Evolutionary conservation across 2,797 vertebrate genomes (phyloP).

Genomic region (Chrysocyon brachyurus): DNA sequence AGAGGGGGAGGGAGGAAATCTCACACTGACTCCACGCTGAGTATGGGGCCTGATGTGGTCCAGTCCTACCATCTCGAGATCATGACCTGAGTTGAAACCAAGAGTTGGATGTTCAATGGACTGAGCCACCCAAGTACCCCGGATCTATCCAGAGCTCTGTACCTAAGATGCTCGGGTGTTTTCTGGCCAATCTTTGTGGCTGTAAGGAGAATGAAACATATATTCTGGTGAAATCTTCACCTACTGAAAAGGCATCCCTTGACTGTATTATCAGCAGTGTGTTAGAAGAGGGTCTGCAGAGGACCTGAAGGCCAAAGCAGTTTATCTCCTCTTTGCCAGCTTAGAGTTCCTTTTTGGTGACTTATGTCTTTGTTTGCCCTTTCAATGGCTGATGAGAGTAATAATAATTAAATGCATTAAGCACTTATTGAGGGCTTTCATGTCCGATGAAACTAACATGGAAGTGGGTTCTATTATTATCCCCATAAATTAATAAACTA

Average conservation of each 20-base stretch:
- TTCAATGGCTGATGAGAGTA: neutral
- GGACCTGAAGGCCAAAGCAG: neutral
- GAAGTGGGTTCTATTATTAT: neutral
- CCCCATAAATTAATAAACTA: neutral
- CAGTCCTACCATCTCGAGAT: neutral
- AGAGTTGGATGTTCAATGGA: neutral
- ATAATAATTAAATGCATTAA: neutral
- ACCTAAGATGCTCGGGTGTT: neutral
- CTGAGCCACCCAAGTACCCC: neutral
- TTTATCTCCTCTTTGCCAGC: neutral
- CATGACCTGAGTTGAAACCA: neutral
- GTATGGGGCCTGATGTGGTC: neutral
- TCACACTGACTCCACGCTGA: neutral
- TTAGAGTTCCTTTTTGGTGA: neutral
- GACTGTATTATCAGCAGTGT: neutral
- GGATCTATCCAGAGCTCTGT: neutral
- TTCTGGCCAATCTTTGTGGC: neutral
- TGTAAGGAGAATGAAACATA: neutral
- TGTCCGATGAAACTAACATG: neutral
- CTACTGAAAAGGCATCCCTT: neutral
- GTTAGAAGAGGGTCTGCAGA: neutral
- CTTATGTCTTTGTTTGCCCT: neutral
- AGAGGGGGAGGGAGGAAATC: neutral
- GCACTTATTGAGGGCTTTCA: neutral
- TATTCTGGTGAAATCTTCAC: neutral